Evolutionary conservation across 2,797 vertebrate genomes (phyloP).

Genomic region (Neosilurus hyrtlii): DNA sequence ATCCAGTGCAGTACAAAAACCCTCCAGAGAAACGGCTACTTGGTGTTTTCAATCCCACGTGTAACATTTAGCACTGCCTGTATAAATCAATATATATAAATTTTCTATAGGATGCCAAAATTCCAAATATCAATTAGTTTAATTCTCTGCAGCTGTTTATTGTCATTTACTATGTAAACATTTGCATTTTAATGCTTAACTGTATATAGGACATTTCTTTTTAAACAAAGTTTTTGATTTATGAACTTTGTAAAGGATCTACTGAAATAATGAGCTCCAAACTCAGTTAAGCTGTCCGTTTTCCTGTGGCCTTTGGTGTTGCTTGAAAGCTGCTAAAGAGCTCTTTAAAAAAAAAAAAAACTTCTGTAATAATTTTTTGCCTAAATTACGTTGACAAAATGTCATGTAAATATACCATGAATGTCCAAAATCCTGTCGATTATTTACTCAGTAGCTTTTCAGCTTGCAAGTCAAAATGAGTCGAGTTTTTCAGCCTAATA

Average conservation of each 20-base stretch:
- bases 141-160: not conserved
- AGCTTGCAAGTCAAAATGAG: too few relatives aligned
- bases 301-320: not conserved
- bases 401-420: too few relatives aligned
- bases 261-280: not conserved
- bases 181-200: not conserved
- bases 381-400: too few relatives aligned
- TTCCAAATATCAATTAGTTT: constrained; percentile 6
- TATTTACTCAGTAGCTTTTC: too few relatives aligned
- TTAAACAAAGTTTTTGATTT: not conserved
- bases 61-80: not conserved
- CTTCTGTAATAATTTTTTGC: too few relatives aligned
- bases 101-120: not conserved
- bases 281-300: not conserved
- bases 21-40: not conserved
- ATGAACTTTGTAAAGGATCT: not conserved
- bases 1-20: not conserved
- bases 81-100: not conserved
- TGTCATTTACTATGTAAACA: not conserved
- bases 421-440: too few relatives aligned
- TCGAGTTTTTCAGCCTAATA: too few relatives aligned
- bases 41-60: not conserved
- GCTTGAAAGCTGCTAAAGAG: not conserved
- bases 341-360: not conserved
- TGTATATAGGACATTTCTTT: not conserved